phyloP scores from a whole-genome alignment of 2,113 vertebrate species.

The Ailuropoda melanoleuca region DNA sequence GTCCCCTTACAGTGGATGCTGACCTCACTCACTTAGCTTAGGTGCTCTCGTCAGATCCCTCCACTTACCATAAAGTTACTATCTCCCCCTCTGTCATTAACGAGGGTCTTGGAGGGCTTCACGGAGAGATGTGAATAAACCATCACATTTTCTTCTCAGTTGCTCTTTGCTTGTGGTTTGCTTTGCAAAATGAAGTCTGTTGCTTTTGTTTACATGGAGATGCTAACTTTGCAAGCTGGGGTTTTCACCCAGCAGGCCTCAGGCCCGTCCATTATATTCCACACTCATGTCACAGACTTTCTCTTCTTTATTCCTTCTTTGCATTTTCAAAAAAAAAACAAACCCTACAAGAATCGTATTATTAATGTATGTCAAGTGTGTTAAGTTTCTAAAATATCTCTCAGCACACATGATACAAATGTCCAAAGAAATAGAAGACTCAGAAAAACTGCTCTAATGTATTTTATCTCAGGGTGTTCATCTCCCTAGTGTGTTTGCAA shows the following conservation, averaged over 20 bases:
- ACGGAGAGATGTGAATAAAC: neutral
- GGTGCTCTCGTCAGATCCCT: neutral
- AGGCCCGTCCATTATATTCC: neutral
- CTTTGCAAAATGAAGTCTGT: neutral
- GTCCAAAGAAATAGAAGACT: neutral
- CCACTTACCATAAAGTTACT: neutral
- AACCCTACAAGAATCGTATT: neutral
- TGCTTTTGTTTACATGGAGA: neutral
- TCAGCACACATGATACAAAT: neutral
- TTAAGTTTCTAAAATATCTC: neutral
- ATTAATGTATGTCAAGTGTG: neutral
- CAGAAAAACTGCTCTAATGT: neutral
- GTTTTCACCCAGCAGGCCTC: neutral
- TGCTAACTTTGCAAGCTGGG: neutral
- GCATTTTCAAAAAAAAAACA: neutral
- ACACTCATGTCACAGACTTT: neutral
- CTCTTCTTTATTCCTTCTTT: neutral
- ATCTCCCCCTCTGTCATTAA: neutral
- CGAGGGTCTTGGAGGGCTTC: neutral
- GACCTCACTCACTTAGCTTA: neutral
- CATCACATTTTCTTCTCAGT: neutral
- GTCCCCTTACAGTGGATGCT: neutral
- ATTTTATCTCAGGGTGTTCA: neutral
- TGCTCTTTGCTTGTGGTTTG: neutral
- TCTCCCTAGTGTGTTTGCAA: neutral